Evolutionary conservation across 2,888 invertebrate genomes (phyloP), one percentile per base, ranked within the genome.

Genomic region (Cerastis leucographa): DNA sequence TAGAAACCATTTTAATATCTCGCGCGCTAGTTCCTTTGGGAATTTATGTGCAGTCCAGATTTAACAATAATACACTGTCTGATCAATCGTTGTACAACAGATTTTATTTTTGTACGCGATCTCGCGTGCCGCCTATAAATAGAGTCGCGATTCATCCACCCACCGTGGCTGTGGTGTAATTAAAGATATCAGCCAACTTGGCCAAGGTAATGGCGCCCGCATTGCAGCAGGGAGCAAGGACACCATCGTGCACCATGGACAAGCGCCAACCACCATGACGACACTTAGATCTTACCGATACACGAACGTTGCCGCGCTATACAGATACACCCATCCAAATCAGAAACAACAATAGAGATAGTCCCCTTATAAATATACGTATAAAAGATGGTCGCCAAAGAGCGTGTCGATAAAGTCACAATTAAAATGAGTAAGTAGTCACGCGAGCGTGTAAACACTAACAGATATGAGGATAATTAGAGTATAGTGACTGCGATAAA

Each of bases 161-260:
- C 40, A 74, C 66, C 46, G 71, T 75, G 68, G 67, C 64, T 78
- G 77, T 71, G 67, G 72, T 84, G 84, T 80, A 84, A 84, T 84
- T 85, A 85, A 78, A 75, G 73, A 56, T 78, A 84, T 85, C 71
- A 71, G 79, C 74, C 83, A 87, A 85, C 85, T 88, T 89, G 88
- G 87, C 87, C 89, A 90, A 90, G 91, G 91, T 81, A 74, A 87
- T 86, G 85, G 87, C 83, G 86, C 87, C 91, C 89, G 92, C 92
- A 92, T 87, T 92, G 92, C 92, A 91, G 86, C 90, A 89, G 83
- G 82, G 80, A 76, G 59, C 90, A 89, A 91, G 92, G 92, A 81
- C 85, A 69, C 44, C 51, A 4, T 42, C 77, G 62, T 90, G 92
- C 56, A 9, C 25, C 77, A 61, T 91, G 92, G 92, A 90, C 84